These are phyloP conservation scores for Coenonympha glycerion DNA, from an alignment of 2,888 invertebrate species.

Conservation along the genomic window DNA sequence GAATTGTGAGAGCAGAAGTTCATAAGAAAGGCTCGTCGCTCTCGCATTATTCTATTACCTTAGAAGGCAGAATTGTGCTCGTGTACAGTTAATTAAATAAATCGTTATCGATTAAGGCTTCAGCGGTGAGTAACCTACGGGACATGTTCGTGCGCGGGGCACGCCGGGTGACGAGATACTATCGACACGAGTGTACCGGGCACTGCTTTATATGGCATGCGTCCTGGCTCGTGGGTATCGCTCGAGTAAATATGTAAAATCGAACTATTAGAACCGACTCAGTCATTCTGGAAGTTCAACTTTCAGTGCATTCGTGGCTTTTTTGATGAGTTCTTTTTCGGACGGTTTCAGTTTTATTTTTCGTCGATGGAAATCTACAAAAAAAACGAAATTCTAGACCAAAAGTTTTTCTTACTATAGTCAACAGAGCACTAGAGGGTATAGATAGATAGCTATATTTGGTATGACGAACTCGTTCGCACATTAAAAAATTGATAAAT, in stretches of 20 bases:
- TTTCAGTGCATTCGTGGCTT: too few species aligned
- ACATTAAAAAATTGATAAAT: too few species aligned
- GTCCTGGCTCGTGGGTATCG: constrained; percentile 22
- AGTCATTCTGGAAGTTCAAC: not conserved
- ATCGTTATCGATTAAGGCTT: constrained; percentile 34
- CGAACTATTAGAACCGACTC: constrained; percentile 16
- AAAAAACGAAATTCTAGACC: too few species aligned
- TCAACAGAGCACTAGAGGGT: too few species aligned
- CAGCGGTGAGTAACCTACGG: constrained; percentile 33
- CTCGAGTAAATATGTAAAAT: constrained; percentile 20
- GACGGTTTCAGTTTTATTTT: too few species aligned
- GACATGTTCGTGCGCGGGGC: constrained; percentile 46
- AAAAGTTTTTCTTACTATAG: too few species aligned
- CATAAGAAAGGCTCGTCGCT: constrained; percentile 19
- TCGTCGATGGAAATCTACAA: too few species aligned
- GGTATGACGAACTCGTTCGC: too few species aligned
- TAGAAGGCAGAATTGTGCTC: constrained; percentile 30
- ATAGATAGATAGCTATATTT: too few species aligned
- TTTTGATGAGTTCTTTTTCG: not conserved
- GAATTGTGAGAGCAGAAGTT: constrained; percentile 12
- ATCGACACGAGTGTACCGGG: constrained; percentile 45
- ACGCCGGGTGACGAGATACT: constrained; percentile 59
- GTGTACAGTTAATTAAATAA: constrained; percentile 35
- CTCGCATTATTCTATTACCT: constrained; percentile 25
- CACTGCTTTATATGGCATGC: constrained; percentile 32